Evolutionary conservation across 1,140 invertebrate genomes (phyloP), one percentile per base, ranked within the genome.

Genomic region (Polyergus mexicanus): DNA sequence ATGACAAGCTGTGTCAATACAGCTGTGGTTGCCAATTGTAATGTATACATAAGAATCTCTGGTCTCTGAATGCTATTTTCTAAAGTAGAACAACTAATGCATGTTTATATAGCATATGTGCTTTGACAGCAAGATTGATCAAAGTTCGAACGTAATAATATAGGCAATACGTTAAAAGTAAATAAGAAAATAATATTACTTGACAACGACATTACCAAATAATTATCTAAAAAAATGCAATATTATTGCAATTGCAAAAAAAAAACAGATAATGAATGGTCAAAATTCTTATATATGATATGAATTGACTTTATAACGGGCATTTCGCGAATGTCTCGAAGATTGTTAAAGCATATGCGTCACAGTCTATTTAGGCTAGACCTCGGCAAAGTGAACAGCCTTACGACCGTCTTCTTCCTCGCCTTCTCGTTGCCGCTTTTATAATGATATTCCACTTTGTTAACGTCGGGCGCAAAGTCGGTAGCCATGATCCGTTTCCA

Each of bases 401-500:
- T 75, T 71, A 75, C n/a, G 6, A 16, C 51, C 78, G 68, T 68
- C 28, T 60, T 66, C 72, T 65, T 75, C 41, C 63, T 84, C 60
- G 62, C 66, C 66, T 85, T 56, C 77, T 84, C 51, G 74, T 62
- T 80, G 72, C 58, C 83, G 74, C 71, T 89, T 85, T 80, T 75
- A 75, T 90, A 90, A 93, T 93, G 91, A 92, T 89, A 93, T 93
- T 92, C 87, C 88, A 91, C 89, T 92, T 89, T 90, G 87, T 91
- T 91, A 92, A 92, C 90, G 84, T 66, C 72, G 69, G 86, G 71
- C 86, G 84, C 86, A 91, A 91, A 90, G 84, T 92, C 86, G 87
- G 90, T 94, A 94, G 91, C 93, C 94, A 92, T 94, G 94, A 94
- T 94, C 94, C 91, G 92, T 94, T 94, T 94, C 94, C 94, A 93